A percentile compares a stretch with the other conserved stretches of the same genome.
Conservation (phyloP, 2,797 vertebrate species). For the Mus spretus region DNA sequence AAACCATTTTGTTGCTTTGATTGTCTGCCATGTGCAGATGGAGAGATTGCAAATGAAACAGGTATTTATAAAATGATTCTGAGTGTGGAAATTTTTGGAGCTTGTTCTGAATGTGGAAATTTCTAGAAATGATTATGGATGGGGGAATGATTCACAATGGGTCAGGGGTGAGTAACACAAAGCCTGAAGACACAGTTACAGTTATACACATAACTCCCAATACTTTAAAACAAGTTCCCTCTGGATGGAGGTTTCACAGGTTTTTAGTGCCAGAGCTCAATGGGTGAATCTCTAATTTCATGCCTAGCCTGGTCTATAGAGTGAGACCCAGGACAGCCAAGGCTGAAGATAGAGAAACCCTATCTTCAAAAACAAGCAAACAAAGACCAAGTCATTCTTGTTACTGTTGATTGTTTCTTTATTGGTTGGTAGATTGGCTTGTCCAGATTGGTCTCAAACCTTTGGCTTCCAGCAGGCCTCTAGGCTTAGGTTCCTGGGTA, state of each 20-base stretch:
- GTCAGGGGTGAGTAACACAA: neutral
- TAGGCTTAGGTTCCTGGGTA: neutral
- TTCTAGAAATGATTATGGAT: neutral
- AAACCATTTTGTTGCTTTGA: neutral
- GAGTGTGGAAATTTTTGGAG: too few species aligned
- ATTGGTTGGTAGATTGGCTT: neutral
- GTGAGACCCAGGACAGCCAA: neutral
- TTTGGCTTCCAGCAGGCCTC: neutral
- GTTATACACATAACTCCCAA: neutral
- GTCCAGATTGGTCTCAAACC: neutral
- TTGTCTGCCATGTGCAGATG: neutral
- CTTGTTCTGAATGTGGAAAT: too few species aligned
- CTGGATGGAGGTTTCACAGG: neutral
- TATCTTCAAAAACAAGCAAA: neutral
- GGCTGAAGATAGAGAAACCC: too few species aligned
- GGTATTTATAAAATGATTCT: neutral
- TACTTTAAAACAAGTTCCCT: neutral
- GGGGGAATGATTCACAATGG: neutral
- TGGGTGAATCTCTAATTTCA: neutral
- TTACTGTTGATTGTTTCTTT: neutral
- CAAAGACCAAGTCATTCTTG: too few species aligned
- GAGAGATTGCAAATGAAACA: neutral
- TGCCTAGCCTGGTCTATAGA: neutral
- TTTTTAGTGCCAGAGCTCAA: neutral
- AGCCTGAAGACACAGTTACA: neutral